Base-by-base conservation (phyloP, 2,113 vertebrate species). In the Cygnus atratus region DNA sequence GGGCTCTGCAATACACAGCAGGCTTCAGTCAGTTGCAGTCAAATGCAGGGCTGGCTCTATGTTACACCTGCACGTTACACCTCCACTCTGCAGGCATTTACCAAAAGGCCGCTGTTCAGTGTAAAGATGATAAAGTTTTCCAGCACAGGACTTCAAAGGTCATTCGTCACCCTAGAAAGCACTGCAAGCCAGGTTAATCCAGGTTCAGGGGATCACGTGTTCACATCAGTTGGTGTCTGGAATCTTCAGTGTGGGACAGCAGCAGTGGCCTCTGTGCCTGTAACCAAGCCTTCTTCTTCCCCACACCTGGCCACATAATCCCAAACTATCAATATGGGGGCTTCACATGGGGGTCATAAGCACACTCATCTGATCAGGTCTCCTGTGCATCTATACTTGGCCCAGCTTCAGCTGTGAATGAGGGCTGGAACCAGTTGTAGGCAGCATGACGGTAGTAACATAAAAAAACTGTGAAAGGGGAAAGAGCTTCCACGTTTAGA, bases 401-500 rank as follows among this genome's bases (percentile, higher is more conserved):
- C 31, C 71, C 4, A 10, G 4, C 35, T 73, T 24, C 67, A 66
- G n/a, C 59, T 70, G 50, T 66, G 72, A 96, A 90, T 66, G 71
- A 90, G 44, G 63, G 39, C 68, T 90, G 88, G n/a, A 89, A 79
- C 70, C 82, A 58, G 48, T 46, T 75, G 71, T 72, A 93, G 57
- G 78, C 62, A 52, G 58, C 54, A 41, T 12, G 63, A 80, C 35
- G 20, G 31, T 55, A 86, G 79, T 59, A 61, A 81, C 72, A 88
- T 54, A 81, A 76, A 24, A 48, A 88, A 90, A 24, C 29, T 48
- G 44, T 92, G 85, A 90, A 84, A 94, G 62, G 26, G 31, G 61
- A 92, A 71, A 67, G 21, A 77, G 67, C 63, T 97, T 90, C 90
- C 50, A 62, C 86, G 84, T 95, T 95, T 96, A 93, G 75, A 75